phyloP scores from a whole-genome alignment of 1,140 invertebrate genomes.

The Chironomus striatipennis region DNA sequence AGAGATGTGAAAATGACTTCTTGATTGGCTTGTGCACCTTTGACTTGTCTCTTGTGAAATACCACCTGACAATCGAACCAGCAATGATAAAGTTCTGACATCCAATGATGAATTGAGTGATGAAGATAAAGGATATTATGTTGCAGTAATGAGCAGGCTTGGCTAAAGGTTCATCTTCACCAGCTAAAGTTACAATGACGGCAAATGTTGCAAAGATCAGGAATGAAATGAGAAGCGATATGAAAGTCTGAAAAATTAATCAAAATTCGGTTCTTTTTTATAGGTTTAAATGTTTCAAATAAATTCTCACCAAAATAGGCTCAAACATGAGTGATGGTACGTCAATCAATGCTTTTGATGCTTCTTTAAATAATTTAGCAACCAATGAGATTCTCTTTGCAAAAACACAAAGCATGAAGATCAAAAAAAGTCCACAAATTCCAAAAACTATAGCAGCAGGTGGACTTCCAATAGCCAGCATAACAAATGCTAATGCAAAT shows the following conservation, averaged over 20 bases:
- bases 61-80: constrained; percentile 66
- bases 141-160: constrained; percentile 51
- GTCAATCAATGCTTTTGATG: constrained; percentile 58
- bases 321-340: constrained; percentile 67
- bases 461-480: constrained; percentile 55
- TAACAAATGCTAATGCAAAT: constrained; percentile 48
- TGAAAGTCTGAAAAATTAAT: constrained; percentile 41
- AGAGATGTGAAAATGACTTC: constrained; percentile 47
- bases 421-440: constrained; percentile 50
- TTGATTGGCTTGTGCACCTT: constrained; percentile 49
- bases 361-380: constrained; percentile 62
- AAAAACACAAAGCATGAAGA: constrained; percentile 61
- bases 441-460: constrained; percentile 52
- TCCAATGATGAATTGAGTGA: constrained; percentile 62
- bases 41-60: constrained; percentile 63
- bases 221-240: background rate
- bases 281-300: no score
- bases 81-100: constrained; percentile 71
- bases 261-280: no score
- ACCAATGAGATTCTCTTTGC: constrained; percentile 61
- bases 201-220: no score
- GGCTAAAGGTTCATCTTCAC: background rate
- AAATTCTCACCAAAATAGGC: constrained; percentile 61
- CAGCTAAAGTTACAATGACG: no score
- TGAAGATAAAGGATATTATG: constrained; percentile 59